Conservation (phyloP, 2,888 invertebrate species). For the Cryptophagus acutangulus region DNA sequence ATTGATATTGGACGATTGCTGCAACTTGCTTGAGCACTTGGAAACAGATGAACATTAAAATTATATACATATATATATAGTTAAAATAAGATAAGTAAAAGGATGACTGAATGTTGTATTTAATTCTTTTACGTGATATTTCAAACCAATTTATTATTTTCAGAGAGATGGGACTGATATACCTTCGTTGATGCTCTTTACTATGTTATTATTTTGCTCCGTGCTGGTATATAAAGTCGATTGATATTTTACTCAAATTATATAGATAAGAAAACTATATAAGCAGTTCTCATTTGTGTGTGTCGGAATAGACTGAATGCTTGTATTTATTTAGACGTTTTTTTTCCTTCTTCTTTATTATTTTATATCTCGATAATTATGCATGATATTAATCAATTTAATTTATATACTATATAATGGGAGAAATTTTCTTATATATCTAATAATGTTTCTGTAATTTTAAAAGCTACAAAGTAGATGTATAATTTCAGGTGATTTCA, state of each 20-base stretch:
- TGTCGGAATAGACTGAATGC: slow-evolving; percentile 16
- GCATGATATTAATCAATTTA: slow-evolving; percentile 27
- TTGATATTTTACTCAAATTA: slow-evolving; percentile 42
- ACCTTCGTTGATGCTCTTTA: slow-evolving; percentile 19
- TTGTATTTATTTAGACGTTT: not conserved
- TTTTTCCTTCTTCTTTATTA: slow-evolving; percentile 10
- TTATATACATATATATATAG: no score
- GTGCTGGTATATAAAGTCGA: slow-evolving; percentile 22
- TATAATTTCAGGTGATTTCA: slow-evolving; percentile 10
- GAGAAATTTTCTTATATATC: slow-evolving; percentile 12
- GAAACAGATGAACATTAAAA: slow-evolving; percentile 45
- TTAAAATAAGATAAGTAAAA: slow-evolving; percentile 50
- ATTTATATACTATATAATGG: slow-evolving; percentile 20
- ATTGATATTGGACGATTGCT: slow-evolving; percentile 30
- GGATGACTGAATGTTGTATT: slow-evolving; percentile 48
- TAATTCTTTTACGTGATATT: slow-evolving; percentile 51
- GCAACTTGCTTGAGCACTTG: no score
- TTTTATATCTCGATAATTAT: slow-evolving; percentile 15
- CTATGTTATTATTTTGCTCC: slow-evolving; percentile 39
- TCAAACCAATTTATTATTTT: slow-evolving; percentile 47
- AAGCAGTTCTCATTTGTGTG: slow-evolving; percentile 19
- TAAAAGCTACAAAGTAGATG: slow-evolving; percentile 3
- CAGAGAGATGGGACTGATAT: slow-evolving; percentile 39
- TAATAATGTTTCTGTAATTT: slow-evolving; percentile 5
- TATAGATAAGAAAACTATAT: slow-evolving; percentile 31